Evolutionary conservation across 2,888 invertebrate species (phyloP).

Genomic region (Euzophera pinguis): DNA sequence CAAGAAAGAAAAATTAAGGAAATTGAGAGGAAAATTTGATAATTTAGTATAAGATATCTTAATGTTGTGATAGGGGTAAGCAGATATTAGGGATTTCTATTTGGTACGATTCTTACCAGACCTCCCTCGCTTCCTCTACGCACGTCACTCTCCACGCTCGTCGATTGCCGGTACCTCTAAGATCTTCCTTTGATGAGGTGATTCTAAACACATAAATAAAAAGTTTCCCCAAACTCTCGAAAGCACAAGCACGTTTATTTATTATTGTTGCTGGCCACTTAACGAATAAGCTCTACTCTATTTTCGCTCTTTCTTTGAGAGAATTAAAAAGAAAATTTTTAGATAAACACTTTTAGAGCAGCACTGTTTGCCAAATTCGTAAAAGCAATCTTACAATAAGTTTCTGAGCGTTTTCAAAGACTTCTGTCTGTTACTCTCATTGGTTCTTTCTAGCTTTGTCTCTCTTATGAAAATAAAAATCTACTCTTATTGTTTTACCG

Average conservation of each 20-base stretch:
- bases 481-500: too few relatives aligned
- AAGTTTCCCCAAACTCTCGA: neutral
- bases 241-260: neutral
- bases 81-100: too few relatives aligned
- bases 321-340: constrained; percentile 18
- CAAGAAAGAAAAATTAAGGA: too few relatives aligned
- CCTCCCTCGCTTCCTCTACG: too few relatives aligned
- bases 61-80: too few relatives aligned
- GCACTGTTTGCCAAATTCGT: constrained; percentile 39
- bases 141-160: too few relatives aligned
- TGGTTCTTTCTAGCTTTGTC: constrained; percentile 17
- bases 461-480: constrained; percentile 6
- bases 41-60: too few relatives aligned
- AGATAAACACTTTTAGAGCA: constrained; percentile 29
- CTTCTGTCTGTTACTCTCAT: constrained; percentile 21
- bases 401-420: constrained; percentile 52
- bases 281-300: constrained; percentile 6
- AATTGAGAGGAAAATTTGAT: too few relatives aligned
- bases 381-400: constrained; percentile 44
- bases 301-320: constrained; percentile 10
- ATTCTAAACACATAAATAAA: constrained; percentile 1
- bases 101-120: too few relatives aligned
- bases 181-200: neutral
- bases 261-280: constrained; percentile 7
- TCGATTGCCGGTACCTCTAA: too few relatives aligned